Base-by-base conservation (phyloP, 2,113 vertebrate genomes). In the Centropristis striata region DNA sequence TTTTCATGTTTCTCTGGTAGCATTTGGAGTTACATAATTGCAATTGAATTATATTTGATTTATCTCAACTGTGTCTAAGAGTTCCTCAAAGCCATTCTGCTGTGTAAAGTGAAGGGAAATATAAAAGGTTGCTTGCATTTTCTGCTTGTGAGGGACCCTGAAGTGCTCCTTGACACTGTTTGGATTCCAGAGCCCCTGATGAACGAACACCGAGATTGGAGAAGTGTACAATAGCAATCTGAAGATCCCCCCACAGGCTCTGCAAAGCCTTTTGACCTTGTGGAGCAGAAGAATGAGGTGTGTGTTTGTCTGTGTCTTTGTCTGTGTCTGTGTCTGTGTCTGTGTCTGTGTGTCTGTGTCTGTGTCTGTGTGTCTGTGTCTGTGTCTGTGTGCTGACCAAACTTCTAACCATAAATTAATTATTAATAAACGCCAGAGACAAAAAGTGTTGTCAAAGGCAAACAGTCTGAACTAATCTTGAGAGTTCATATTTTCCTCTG, bases 251-350 rank as follows among this genome's bases (percentile, higher is more conserved):
- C 78, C 12, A 15, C 71, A 78, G 85, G 67, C 74, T 16, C 50
- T 4, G 39, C 55, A 20, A 64, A 80, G 73, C 64, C 75, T 55
- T 83, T 75, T 78, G 85, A 86, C 85, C 85, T 81, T 66, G 64
- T 42, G 25, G 65, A 81, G 72, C 66, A 42, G 67, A 49, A 9
- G 78, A 82, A 60, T 49, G 53, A 54, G 14, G 51, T 68, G 51
- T 47, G 70, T 53, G 68, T 65, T 57, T 39, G 32, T 32, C 32
- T 32, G 32, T 32, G 32, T 6, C 4, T 32, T 3, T 32, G 32
- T 32, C 3, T 4, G 6, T 32, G 32, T 32, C 6, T 0, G 64
- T 55, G 28, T 72, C 49, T 6, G 32, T 32, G 32, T 32, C 32
- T 32, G 32, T 32, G 32, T 6, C 4, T 32, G 32, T 32, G 32